Evolutionary conservation across 1,140 invertebrate genomes (phyloP).

Genomic region (Achatina immaculata): DNA sequence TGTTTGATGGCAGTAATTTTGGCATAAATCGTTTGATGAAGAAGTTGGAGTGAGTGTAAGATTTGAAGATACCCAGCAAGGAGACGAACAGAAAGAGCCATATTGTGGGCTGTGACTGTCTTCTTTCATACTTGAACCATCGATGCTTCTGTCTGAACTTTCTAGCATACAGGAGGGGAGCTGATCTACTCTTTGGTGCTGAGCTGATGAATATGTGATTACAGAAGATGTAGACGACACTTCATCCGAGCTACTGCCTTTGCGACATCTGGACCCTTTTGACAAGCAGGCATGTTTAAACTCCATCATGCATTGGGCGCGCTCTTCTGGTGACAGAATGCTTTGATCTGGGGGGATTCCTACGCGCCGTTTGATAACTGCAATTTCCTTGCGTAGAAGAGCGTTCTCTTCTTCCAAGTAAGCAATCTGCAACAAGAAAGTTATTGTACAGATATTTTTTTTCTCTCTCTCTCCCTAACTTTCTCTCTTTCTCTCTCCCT

Average conservation of each 20-base stretch:
- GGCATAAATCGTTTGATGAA: background rate
- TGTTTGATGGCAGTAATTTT: background rate
- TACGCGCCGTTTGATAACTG: constrained; percentile 92
- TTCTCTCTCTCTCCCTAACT: too few relatives aligned
- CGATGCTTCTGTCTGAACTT: background rate
- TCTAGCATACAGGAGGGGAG: background rate
- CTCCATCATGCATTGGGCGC: constrained; percentile 43
- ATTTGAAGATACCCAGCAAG: constrained; percentile 12
- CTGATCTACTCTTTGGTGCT: background rate
- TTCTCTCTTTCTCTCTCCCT: too few relatives aligned
- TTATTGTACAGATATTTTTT: too few relatives aligned
- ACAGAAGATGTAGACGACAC: constrained; percentile 18
- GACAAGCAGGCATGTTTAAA: background rate
- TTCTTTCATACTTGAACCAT: constrained; percentile 11
- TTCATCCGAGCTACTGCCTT: constrained; percentile 15
- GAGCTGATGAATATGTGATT: background rate
- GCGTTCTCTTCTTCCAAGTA: constrained; percentile 85
- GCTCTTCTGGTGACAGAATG: constrained; percentile 43
- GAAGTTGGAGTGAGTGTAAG: too few relatives aligned
- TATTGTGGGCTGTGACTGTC: background rate
- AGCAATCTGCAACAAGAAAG: too few relatives aligned
- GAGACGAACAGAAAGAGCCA: constrained; percentile 27
- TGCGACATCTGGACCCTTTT: background rate
- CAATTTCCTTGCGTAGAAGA: constrained; percentile 89
- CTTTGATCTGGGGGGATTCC: constrained; percentile 76